phyloP scores from a whole-genome alignment of 35 echinoderm and acorn worm species.

The Nesometra sesokonis region DNA sequence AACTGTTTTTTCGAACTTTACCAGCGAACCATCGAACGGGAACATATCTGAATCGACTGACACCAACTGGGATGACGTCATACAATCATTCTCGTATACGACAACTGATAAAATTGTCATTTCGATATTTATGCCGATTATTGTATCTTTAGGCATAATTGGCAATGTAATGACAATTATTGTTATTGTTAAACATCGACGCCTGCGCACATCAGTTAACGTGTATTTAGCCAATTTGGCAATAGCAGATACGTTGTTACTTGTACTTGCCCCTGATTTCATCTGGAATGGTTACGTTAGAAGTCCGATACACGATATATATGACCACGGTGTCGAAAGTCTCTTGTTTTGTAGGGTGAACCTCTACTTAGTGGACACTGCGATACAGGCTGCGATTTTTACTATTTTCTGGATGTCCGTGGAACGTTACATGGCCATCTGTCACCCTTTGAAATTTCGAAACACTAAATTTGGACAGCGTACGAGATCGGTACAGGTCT shows the following conservation, averaged over 20 bases:
- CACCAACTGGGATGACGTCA: not conserved
- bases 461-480: not conserved
- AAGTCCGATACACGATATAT: not conserved
- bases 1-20: too few species aligned
- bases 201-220: not conserved
- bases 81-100: not conserved
- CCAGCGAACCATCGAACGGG: too few species aligned
- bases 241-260: not conserved
- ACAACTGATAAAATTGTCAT: not conserved
- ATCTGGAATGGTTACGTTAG: not conserved
- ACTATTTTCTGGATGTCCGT: not conserved
- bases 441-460: not conserved
- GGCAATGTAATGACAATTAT: not conserved
- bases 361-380: not conserved
- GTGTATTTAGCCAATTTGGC: not conserved
- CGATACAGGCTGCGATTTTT: not conserved
- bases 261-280: not conserved
- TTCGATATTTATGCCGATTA: not conserved
- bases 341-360: not conserved
- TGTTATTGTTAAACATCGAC: not conserved
- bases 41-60: too few species aligned
- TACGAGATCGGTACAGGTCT: not conserved
- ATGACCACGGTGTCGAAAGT: not conserved
- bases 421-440: not conserved
- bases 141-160: not conserved